A percentile compares a stretch with the other conserved stretches of the same genome.
Conservation (phyloP, 2,888 invertebrate species). For the Lepas anatifera region DNA sequence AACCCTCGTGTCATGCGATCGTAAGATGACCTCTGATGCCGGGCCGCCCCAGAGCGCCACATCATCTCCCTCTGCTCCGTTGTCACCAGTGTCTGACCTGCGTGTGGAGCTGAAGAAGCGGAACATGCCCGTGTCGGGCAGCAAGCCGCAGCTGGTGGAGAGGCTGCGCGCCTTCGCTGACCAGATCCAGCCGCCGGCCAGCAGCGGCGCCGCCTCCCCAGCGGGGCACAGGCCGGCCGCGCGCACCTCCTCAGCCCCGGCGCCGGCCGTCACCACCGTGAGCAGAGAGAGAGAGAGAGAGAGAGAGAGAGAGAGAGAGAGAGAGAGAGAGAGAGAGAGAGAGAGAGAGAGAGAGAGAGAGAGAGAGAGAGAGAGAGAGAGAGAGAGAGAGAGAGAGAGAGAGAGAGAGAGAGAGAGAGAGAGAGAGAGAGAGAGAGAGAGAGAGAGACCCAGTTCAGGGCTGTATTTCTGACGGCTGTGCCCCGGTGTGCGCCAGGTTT, state of each 20-base stretch:
- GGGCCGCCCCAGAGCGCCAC: no score
- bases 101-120: slow-evolving; percentile 88
- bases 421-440: no score
- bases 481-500: not conserved
- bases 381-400: no score
- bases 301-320: no score
- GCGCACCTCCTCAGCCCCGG: not conserved
- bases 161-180: slow-evolving; percentile 41
- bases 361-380: no score
- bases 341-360: no score
- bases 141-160: slow-evolving; percentile 89
- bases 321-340: no score
- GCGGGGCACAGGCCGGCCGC: not conserved
- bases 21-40: no score
- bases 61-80: slow-evolving; percentile 11
- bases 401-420: no score
- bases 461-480: not conserved
- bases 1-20: no score
- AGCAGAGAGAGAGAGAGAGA: no score
- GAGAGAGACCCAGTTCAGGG: no score
- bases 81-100: slow-evolving; percentile 61
- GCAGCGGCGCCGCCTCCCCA: not conserved
- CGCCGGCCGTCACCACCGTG: not conserved
- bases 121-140: slow-evolving; percentile 87
- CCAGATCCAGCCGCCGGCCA: slow-evolving; percentile 5